Percentiles rank a stretch among this genome's conserved stretches.
phyloP scores from a whole-genome alignment of 23 tunicate genomes.

The Botrylloides violaceus region DNA sequence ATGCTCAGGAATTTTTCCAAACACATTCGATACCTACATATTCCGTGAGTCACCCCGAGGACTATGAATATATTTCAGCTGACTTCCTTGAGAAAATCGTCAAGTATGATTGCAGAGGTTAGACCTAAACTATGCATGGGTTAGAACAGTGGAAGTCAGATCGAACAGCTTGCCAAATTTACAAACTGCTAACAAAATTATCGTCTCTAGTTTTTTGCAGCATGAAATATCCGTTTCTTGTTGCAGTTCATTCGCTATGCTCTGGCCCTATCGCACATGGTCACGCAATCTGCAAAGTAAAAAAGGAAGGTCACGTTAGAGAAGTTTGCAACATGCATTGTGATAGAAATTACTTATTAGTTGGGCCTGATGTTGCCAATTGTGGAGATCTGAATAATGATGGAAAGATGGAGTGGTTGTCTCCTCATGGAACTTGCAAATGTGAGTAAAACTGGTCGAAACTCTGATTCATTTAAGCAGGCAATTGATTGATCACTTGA shows the following conservation, averaged over 20 bases:
- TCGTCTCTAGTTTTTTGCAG: no score
- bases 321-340: constrained; percentile 19
- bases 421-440: constrained; percentile 21
- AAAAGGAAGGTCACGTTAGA: neutral
- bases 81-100: neutral
- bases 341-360: constrained; percentile 1
- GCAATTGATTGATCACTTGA: no score
- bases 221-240: neutral
- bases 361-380: constrained; percentile 1
- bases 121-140: no score
- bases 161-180: no score
- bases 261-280: constrained; percentile 23
- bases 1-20: neutral
- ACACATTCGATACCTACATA: neutral
- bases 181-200: no score
- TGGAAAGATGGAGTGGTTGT: constrained; percentile 21
- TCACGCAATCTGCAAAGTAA: neutral
- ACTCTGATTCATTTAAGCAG: no score
- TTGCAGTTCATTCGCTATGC: constrained; percentile 11
- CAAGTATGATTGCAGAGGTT: neutral
- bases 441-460: no score
- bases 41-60: neutral
- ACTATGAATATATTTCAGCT: neutral
- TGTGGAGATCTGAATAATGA: constrained; percentile 25
- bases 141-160: no score